Percentiles rank a stretch among this genome's conserved stretches.
Conservation (phyloP, 2,113 vertebrate genomes). For the Abramis brama region DNA sequence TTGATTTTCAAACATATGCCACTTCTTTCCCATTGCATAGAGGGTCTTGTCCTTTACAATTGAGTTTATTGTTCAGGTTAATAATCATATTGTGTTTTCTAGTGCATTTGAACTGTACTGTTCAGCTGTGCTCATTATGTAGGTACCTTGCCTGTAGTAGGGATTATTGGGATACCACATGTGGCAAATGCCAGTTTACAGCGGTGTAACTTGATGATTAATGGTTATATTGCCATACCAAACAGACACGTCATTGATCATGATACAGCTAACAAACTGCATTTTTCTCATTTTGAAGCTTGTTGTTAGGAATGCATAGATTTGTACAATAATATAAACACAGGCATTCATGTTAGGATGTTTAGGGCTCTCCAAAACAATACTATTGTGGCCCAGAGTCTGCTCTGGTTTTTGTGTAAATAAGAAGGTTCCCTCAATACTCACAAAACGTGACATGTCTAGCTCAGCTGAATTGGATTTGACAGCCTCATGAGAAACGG, state of each 20-base stretch:
- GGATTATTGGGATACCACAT: background rate
- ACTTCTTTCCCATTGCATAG: background rate
- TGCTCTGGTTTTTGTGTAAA: background rate
- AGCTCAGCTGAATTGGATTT: conserved; percentile 8
- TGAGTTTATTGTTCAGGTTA: background rate
- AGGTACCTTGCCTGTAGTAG: background rate
- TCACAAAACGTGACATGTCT: background rate
- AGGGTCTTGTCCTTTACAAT: background rate
- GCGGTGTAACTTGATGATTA: background rate
- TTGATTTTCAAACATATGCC: conserved; percentile 25
- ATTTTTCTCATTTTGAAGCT: background rate
- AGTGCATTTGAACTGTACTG: conserved; percentile 20
- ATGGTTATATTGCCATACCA: background rate
- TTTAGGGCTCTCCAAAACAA: background rate
- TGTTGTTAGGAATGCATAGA: background rate
- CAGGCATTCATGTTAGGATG: background rate
- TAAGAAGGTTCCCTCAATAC: background rate
- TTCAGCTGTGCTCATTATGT: background rate
- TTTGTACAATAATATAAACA: background rate
- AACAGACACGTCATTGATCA: too few species aligned
- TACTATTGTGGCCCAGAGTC: background rate
- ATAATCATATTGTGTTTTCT: conserved; percentile 15
- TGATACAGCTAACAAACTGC: background rate
- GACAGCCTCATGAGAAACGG: background rate
- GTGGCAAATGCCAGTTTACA: background rate